Conservation (phyloP, 2,888 invertebrate genomes). For the Dryadula phaetusa region DNA sequence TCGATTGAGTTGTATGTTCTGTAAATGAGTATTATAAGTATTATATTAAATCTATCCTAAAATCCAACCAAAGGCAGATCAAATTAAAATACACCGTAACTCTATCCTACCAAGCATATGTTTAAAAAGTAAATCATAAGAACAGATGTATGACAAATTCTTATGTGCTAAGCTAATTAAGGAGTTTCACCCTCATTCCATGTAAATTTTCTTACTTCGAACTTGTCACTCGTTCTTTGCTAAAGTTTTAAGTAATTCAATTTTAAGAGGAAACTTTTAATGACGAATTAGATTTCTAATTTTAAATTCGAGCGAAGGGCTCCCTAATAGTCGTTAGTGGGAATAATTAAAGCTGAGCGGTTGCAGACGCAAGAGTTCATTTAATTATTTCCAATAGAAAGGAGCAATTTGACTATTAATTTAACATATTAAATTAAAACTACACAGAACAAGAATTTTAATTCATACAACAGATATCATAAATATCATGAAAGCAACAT, state of each 20-base stretch:
- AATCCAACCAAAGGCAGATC: too few relatives aligned
- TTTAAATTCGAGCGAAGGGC: constrained; percentile 50
- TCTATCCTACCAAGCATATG: neutral
- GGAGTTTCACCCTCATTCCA: constrained; percentile 69
- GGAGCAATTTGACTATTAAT: neutral
- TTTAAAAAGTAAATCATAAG: neutral
- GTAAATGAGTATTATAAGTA: too few relatives aligned
- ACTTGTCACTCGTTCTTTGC: constrained; percentile 60
- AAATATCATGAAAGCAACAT: too few relatives aligned
- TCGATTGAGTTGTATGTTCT: too few relatives aligned
- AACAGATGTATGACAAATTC: constrained; percentile 1
- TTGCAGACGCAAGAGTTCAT: constrained; percentile 22
- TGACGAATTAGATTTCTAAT: constrained; percentile 66
- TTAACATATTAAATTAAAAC: neutral
- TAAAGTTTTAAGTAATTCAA: constrained; percentile 55
- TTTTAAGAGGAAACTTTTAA: constrained; percentile 58
- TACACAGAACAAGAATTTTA: neutral
- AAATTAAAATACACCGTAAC: neutral
- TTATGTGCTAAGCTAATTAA: constrained; percentile 63
- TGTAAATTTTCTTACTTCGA: constrained; percentile 68
- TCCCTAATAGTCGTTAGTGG: constrained; percentile 27
- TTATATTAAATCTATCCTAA: too few relatives aligned
- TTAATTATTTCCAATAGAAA: constrained; percentile 15
- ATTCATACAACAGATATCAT: neutral
- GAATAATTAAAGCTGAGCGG: constrained; percentile 23